A percentile compares a stretch with the other conserved stretches of the same genome.
phyloP scores from a whole-genome alignment of 2,888 invertebrate species.

The Philopedon plagiatum region DNA sequence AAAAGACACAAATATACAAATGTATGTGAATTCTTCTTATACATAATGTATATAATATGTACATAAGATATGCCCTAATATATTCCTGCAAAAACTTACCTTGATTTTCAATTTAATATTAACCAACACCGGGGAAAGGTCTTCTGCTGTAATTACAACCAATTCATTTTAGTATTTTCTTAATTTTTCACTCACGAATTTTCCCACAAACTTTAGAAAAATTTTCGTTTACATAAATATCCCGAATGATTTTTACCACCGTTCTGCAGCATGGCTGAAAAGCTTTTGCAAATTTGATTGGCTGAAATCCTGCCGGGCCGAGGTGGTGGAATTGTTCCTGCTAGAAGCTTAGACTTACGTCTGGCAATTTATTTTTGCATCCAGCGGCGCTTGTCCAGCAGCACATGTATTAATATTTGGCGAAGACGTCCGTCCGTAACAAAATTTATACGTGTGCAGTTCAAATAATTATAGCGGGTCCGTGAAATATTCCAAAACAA shows the following conservation, averaged over 20 bases:
- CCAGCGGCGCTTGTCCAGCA: not conserved
- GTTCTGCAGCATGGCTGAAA: conserved; percentile 26
- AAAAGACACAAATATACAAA: too few species aligned
- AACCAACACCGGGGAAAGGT: not conserved
- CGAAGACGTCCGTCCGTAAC: not conserved
- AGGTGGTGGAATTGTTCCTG: conserved; percentile 24
- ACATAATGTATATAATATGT: too few species aligned
- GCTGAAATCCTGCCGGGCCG: conserved; percentile 34
- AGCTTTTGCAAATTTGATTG: conserved; percentile 42
- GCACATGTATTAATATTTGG: conserved; percentile 8
- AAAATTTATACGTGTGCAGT: not conserved
- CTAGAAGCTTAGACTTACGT: conserved; percentile 35
- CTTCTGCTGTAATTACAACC: not conserved
- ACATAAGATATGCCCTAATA: too few species aligned
- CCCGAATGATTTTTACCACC: conserved; percentile 17
- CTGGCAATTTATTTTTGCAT: conserved; percentile 1
- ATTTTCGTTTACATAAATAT: conserved; percentile 5
- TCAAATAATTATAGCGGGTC: too few species aligned
- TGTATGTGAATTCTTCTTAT: too few species aligned
- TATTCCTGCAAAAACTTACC: not conserved
- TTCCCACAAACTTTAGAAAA: conserved; percentile 8
- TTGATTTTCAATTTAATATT: not conserved
- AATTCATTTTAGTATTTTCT: not conserved
- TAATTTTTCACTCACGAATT: not conserved
- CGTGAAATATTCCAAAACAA: too few species aligned